These are phyloP conservation scores for Phallusia fumigata DNA, from an alignment of 23 tunicate genomes.

Conservation along the genomic window DNA sequence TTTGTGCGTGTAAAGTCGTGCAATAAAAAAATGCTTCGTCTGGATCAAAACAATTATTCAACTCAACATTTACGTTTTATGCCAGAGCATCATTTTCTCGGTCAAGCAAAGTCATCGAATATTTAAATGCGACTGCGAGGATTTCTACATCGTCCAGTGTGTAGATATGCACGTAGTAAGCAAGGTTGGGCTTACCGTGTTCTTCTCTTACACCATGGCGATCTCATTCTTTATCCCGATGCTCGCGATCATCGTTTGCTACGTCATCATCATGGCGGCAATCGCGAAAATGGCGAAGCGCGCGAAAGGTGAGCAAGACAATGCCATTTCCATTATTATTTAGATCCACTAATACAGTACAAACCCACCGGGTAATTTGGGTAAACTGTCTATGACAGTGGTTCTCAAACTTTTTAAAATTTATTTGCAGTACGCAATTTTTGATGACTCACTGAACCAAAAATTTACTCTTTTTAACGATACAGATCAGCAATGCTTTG, in stretches of 20 bases:
- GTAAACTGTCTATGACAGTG: too few relatives aligned
- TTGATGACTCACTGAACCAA: too few relatives aligned
- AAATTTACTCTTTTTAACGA: too few relatives aligned
- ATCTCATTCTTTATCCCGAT: slow-evolving; percentile 81
- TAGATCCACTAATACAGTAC: too few relatives aligned
- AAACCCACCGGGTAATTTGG: too few relatives aligned
- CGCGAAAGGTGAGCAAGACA: slow-evolving; percentile 44
- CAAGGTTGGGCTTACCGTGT: slow-evolving; percentile 7
- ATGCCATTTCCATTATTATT: too few relatives aligned
- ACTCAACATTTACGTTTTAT: not conserved
- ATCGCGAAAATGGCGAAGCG: slow-evolving; percentile 68
- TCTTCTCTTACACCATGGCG: slow-evolving; percentile 63
- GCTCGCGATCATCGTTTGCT: slow-evolving; percentile 64
- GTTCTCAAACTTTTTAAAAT: too few relatives aligned
- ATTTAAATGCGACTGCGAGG: slow-evolving; percentile 55
- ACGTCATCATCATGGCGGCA: slow-evolving; percentile 53
- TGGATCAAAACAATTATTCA: too few relatives aligned
- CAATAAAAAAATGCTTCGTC: too few relatives aligned
- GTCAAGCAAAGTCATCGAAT: slow-evolving; percentile 13
- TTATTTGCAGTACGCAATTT: too few relatives aligned
- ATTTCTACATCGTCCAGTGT: slow-evolving; percentile 63
- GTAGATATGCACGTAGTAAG: slow-evolving; percentile 42
- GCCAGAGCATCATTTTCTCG: not conserved
- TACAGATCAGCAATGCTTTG: too few relatives aligned
- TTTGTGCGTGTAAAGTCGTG: too few relatives aligned